phyloP scores from a whole-genome alignment of 2,113 vertebrate genomes.

The Alosa alosa region DNA sequence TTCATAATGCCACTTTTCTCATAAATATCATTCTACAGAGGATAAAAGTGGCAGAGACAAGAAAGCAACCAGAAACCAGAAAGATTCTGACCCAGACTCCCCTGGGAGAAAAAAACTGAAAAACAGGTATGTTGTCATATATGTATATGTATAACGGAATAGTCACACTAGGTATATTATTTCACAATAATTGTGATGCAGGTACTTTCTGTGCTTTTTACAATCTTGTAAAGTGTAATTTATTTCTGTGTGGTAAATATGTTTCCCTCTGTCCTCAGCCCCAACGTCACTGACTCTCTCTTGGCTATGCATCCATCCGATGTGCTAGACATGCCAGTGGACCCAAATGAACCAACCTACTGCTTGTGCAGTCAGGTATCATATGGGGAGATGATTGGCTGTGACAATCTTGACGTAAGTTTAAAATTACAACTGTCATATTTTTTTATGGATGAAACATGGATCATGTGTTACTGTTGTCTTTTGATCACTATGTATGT shows the following conservation, averaged over 20 bases:
- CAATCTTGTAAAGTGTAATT: neutral
- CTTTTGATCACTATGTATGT: conserved; percentile 6
- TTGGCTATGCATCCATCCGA: conserved; percentile 88
- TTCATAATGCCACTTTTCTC: neutral
- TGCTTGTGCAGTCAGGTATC: conserved; percentile 98
- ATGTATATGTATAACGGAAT: neutral
- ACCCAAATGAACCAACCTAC: conserved; percentile 97
- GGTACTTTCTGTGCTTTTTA: conserved; percentile 28
- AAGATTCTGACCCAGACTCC: neutral
- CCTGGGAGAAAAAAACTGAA: conserved; percentile 39
- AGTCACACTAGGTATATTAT: neutral
- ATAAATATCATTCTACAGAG: conserved; percentile 7
- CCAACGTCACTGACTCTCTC: conserved; percentile 23
- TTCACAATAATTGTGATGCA: neutral
- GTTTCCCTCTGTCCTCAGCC: neutral
- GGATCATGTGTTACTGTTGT: neutral
- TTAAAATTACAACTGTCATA: neutral
- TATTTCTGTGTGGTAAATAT: neutral
- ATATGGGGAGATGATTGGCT: conserved; percentile 99
- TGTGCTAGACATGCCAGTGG: conserved; percentile 97
- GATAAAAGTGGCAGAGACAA: conserved; percentile 38
- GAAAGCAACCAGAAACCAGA: conserved; percentile 27
- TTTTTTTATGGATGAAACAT: neutral
- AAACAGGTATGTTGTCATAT: conserved; percentile 29
- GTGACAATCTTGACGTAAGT: conserved; percentile 96